Base-by-base conservation (phyloP, 2,113 vertebrate genomes). In the Periophthalmodon schlosseri region DNA sequence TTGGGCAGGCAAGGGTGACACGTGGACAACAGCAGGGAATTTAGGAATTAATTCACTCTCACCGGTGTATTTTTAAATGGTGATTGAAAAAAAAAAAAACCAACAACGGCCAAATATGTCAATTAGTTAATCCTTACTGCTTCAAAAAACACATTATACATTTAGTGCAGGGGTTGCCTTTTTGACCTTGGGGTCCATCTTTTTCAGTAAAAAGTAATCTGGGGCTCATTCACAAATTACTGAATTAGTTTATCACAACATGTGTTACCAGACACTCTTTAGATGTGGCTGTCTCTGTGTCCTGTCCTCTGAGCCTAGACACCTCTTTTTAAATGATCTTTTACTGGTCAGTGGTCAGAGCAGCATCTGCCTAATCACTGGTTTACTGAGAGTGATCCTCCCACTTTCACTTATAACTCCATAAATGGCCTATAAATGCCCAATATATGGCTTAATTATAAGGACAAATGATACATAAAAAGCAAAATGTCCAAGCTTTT, bases 291-390 rank as follows among this genome's bases (percentile, higher is more conserved):
- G 63, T 65, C 34, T 39, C 34, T 11, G 18, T 39, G 34, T 0
- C 18, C 20, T 39, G 7, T 33, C 33, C 18, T n/a, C 11, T 12
- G 10, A 65, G 10, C 11, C 28, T 5, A 13, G 33, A 9, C 15
- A 1, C 5, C 3, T 39, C 63, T 39, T 7, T 44, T 65, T n/a
- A 65, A 65, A n/a, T 39, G 33, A 34, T 24, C 58, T 6, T 34
- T 63, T 63, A 63, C 60, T 63, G 24, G 60, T 63, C 24, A 63
- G 60, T 63, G 60, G 28, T 28, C 60, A 28, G 28, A 63, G 60
- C 28, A 18, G 15, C 28, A 18, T 14, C 9, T 44, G 18, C 63
- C 18, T 65, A 44, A 44, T 65, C 34, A 65, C 33, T 12, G 34
- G 34, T 39, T 44, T 11, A 39, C 33, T 65, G 18, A n/a, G 63